A percentile compares a stretch with the other conserved stretches of the same genome.
Evolutionary conservation across 2,113 vertebrate species (phyloP).

Genomic region (Phalacrocorax carbo): DNA sequence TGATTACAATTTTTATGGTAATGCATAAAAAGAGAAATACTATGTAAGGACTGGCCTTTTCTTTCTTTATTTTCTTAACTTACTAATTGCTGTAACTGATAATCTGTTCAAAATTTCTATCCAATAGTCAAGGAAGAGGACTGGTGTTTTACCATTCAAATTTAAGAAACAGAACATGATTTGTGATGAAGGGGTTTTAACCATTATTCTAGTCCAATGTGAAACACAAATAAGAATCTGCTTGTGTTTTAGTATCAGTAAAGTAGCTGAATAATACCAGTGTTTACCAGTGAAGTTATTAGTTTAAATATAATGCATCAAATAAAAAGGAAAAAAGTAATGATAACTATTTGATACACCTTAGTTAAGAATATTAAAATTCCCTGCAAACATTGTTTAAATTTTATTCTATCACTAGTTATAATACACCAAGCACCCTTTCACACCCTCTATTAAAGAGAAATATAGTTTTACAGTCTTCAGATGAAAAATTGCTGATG

Average conservation of each 20-base stretch:
- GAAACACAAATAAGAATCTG: not conserved
- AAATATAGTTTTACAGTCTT: not conserved
- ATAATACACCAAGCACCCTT: not conserved
- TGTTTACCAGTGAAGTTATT: not conserved
- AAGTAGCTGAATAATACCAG: not conserved
- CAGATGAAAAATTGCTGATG: not conserved
- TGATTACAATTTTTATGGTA: not conserved
- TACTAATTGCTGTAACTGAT: not conserved
- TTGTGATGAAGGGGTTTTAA: not conserved
- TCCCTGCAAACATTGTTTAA: not conserved
- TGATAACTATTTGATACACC: not conserved
- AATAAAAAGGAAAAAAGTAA: not conserved
- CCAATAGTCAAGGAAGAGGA: not conserved
- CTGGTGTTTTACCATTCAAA: not conserved
- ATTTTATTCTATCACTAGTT: not conserved
- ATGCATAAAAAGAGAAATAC: not conserved
- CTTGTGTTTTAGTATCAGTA: not conserved
- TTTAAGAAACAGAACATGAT: not conserved
- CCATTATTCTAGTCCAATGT: not conserved
- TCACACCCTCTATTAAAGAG: not conserved
- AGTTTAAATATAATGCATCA: not conserved
- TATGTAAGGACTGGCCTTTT: not conserved
- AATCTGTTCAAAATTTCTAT: not conserved
- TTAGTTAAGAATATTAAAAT: not conserved
- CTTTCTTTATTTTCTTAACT: not conserved